Conservation (phyloP, 2,113 vertebrate genomes). For the Scomber colias region DNA sequence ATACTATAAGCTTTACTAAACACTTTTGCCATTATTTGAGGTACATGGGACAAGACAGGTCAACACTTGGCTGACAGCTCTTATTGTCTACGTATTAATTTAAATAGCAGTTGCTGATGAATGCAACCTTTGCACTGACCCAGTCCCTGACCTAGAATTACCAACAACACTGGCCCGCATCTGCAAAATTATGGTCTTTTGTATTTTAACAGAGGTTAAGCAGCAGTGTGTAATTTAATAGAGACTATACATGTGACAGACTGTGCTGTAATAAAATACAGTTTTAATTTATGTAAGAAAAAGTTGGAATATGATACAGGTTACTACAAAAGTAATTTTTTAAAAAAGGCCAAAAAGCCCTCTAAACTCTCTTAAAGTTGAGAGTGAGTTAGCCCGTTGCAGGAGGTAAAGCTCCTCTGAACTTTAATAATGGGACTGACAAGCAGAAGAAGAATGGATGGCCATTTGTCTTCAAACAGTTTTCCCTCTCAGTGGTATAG, state of each 20-base stretch:
- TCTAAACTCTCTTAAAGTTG: background rate
- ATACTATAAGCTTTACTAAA: background rate
- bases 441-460: constrained; percentile 61
- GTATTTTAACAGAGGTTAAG: background rate
- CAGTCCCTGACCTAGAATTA: constrained; percentile 22
- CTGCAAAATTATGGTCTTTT: constrained; percentile 4
- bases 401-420: constrained; percentile 49
- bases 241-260: background rate
- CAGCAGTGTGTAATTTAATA: background rate
- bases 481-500: constrained; percentile 34
- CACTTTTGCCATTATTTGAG: background rate
- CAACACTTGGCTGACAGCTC: constrained; percentile 9
- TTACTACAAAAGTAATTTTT: no score
- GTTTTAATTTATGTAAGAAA: background rate
- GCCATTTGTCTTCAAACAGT: constrained; percentile 67
- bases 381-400: constrained; percentile 26
- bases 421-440: constrained; percentile 62
- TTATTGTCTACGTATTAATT: constrained; percentile 10
- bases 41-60: constrained; percentile 7
- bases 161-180: constrained; percentile 1
- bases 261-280: background rate
- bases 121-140: background rate
- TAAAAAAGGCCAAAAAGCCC: background rate
- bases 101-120: constrained; percentile 17
- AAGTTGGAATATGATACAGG: background rate